Conservation (phyloP, 1,140 invertebrate species). For the Trichoplusia ni region DNA sequence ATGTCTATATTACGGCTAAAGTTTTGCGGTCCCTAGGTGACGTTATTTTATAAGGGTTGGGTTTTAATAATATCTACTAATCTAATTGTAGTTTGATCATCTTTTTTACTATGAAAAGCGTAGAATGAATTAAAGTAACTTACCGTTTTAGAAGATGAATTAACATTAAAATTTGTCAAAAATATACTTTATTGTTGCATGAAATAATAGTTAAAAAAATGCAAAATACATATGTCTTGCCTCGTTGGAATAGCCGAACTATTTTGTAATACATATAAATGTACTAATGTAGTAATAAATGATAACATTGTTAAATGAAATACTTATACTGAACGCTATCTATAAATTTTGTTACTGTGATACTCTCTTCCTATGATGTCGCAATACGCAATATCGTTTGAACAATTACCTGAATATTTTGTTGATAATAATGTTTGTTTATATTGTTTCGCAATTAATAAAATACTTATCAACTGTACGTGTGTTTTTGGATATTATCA, state of each 20-base stretch:
- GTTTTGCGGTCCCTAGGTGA: no score
- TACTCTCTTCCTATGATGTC: conserved; percentile 68
- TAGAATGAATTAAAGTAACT: no score
- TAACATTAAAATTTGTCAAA: no score
- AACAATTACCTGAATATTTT: conserved; percentile 61
- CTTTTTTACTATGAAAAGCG: no score
- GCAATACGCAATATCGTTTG: conserved; percentile 53
- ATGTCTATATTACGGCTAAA: no score
- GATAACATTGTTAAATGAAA: conserved; percentile 6
- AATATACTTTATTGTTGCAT: no score
- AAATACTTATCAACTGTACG: conserved; percentile 46
- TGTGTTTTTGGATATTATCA: conserved; percentile 17
- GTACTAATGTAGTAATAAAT: background rate
- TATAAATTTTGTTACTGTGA: conserved; percentile 60
- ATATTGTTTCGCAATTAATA: conserved; percentile 54
- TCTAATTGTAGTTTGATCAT: no score
- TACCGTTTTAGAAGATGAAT: no score
- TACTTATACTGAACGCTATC: conserved; percentile 21
- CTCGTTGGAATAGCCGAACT: background rate
- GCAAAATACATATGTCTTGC: conserved; percentile 12
- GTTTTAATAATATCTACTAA: no score
- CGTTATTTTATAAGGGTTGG: no score
- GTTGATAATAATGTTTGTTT: conserved; percentile 57
- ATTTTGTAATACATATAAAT: conserved; percentile 9
- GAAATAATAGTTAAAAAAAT: background rate